Percentiles rank a stretch among this genome's conserved stretches.
Evolutionary conservation across 64 coral and sea anemone genomes (phyloP).

Genomic region (Catalaphyllia jardinei): DNA sequence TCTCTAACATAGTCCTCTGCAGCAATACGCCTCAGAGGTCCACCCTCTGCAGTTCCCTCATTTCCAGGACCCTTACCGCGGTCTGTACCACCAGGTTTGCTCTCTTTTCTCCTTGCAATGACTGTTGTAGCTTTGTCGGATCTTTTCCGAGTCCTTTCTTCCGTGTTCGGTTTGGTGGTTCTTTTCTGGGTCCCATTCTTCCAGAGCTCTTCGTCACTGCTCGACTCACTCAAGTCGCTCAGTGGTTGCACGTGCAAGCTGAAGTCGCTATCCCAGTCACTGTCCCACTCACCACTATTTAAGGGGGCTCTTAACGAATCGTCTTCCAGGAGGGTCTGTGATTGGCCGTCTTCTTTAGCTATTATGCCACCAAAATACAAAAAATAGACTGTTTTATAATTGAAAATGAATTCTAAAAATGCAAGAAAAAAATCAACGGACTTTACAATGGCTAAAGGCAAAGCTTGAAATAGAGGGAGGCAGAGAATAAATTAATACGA

Average conservation of each 20-base stretch:
- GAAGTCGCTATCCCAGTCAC: constrained; percentile 68
- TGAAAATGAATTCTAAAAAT: too few relatives aligned
- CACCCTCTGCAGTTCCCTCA: neutral
- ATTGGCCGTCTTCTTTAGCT: neutral
- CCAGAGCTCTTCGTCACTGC: neutral
- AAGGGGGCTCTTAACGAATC: neutral
- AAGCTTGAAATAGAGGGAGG: too few relatives aligned
- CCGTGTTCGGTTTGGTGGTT: neutral
- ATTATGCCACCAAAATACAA: neutral
- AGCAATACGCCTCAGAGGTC: neutral
- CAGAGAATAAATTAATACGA: too few relatives aligned
- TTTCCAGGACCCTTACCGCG: neutral
- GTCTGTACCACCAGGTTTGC: neutral
- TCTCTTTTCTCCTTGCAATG: neutral
- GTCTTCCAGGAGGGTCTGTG: neutral
- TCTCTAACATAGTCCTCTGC: neutral
- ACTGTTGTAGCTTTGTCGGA: neutral
- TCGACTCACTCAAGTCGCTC: constrained; percentile 27
- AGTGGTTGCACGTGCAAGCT: constrained; percentile 54
- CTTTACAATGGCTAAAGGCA: too few relatives aligned
- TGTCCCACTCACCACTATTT: constrained; percentile 6
- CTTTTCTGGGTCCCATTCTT: neutral
- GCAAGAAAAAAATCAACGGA: too few relatives aligned
- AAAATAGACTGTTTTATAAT: neutral
- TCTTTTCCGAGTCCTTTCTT: neutral